A percentile compares a stretch with the other conserved stretches of the same genome.
Evolutionary conservation across 2,888 invertebrate genomes (phyloP).

Genomic region (Neria commutata): DNA sequence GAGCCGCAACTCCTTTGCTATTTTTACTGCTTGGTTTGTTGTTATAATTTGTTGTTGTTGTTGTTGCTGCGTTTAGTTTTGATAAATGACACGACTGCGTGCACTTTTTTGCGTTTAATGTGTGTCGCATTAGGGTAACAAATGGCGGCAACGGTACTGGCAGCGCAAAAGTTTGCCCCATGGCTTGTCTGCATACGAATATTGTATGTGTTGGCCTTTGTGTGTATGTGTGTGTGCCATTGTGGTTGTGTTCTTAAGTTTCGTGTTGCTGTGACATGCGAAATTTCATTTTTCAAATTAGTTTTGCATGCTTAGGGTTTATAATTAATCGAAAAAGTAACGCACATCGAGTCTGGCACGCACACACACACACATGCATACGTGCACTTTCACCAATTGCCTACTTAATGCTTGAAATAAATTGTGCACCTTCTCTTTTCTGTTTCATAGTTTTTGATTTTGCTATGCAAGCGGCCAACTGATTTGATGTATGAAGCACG

Average conservation of each 20-base stretch:
- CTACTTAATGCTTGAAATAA: neutral
- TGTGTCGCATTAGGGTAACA: neutral
- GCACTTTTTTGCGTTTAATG: slow-evolving; percentile 1
- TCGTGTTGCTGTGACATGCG: slow-evolving; percentile 18
- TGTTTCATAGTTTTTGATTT: neutral
- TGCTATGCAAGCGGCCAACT: neutral
- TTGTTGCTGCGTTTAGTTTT: slow-evolving; percentile 33
- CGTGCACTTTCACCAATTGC: neutral
- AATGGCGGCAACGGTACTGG: neutral
- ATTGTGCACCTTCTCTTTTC: neutral
- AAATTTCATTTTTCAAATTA: slow-evolving; percentile 39
- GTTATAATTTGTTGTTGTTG: neutral
- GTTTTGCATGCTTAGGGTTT: slow-evolving; percentile 49
- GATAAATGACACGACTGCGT: slow-evolving; percentile 42
- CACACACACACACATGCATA: slow-evolving; percentile 16
- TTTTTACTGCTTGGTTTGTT: neutral
- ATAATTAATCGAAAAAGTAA: slow-evolving; percentile 32
- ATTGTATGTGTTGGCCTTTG: neutral
- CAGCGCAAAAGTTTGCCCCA: neutral
- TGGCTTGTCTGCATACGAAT: slow-evolving; percentile 20
- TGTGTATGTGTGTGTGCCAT: neutral
- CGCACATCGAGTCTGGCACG: neutral
- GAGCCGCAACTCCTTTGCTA: slow-evolving; percentile 41
- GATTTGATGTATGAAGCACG: neutral
- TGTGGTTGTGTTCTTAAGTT: slow-evolving; percentile 1